Percentiles rank a stretch among this genome's conserved stretches.
Conservation (phyloP, 2,113 vertebrate genomes). For the Salvelinus sp. region DNA sequence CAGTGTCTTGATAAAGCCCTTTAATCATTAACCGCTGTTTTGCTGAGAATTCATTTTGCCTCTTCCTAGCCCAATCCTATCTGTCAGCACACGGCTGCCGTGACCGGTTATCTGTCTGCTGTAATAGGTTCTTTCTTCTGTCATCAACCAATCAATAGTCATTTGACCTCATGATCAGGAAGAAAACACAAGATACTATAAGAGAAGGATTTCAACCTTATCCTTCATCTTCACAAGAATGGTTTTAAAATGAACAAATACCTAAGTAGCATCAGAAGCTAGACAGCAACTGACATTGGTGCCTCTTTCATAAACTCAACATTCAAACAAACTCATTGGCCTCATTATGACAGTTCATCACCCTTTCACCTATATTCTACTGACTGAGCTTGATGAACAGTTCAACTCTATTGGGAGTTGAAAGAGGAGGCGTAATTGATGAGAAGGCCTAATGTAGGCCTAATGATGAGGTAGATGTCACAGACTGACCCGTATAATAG, state of each 20-base stretch:
- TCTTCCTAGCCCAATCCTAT: conserved; percentile 55
- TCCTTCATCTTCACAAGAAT: background rate
- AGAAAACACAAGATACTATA: conserved; percentile 45
- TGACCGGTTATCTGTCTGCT: conserved; percentile 44
- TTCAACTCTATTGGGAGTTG: background rate
- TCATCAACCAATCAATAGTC: conserved; percentile 51
- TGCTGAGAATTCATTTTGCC: conserved; percentile 76
- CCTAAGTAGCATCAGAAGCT: background rate
- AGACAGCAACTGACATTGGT: background rate
- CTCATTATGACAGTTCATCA: background rate
- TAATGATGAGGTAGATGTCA: background rate
- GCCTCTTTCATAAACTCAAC: background rate
- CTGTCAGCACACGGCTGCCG: conserved; percentile 65
- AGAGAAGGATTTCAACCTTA: conserved; percentile 8
- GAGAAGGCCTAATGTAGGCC: no score
- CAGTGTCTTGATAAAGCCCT: conserved; percentile 70
- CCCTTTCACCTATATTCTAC: background rate
- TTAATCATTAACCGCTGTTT: conserved; percentile 80
- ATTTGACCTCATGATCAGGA: conserved; percentile 45
- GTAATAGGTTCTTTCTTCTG: conserved; percentile 36
- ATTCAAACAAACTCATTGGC: conserved; percentile 2
- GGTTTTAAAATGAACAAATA: background rate
- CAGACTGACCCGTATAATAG: background rate
- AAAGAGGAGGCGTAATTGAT: background rate
- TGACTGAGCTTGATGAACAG: background rate